Evolutionary conservation across 2,888 invertebrate genomes (phyloP), one percentile per base, ranked within the genome.

Genomic region (Labia minor): DNA sequence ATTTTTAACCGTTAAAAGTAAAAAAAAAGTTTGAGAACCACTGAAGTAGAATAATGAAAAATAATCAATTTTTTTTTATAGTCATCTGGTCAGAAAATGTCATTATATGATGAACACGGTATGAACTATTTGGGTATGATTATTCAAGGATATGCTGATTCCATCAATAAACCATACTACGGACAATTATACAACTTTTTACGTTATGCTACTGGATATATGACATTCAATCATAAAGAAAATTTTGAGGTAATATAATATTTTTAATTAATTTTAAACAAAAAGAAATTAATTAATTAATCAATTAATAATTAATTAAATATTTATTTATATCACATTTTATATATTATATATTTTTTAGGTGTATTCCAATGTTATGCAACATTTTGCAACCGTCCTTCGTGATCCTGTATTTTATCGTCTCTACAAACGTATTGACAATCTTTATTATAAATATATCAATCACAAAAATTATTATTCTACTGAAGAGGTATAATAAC

Each of bases 361-460:
- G 68, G 78, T 83, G 67, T 77, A 80, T 0, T 87, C 87, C 37
- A 85, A 86, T n/a, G 83, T 79, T 6, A 76, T 88, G 70, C 85
- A 88, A 73, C 82, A 86, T 72, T 83, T 82, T 72, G 84, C 86
- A 73, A 86, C 87, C 8, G 79, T 83, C 6, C 77, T 86, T 19
- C 82, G 86, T 66, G 89, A 89, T 73, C 88, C 88, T 6, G 84
- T 83, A 21, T 87, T 86, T 81, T 89, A 85, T 77, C 82, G 83
- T 75, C 80, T 88, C 67, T 82, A 79, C 81, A 85, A 86, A 74
- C 83, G 82, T 70, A 80, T 88, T 70, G 75, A 82, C 21, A 75
- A 79, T 37, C 77, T 86, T 65, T 86, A 86, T 81, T 33, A 65
- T 37, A 63, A 21, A 19, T 87, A 85, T 80, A 86, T 86, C 64